Percentiles rank a stretch among this genome's conserved stretches.
Conservation (phyloP, 2,797 vertebrate species). For the Urocyon cinereoargenteus region DNA sequence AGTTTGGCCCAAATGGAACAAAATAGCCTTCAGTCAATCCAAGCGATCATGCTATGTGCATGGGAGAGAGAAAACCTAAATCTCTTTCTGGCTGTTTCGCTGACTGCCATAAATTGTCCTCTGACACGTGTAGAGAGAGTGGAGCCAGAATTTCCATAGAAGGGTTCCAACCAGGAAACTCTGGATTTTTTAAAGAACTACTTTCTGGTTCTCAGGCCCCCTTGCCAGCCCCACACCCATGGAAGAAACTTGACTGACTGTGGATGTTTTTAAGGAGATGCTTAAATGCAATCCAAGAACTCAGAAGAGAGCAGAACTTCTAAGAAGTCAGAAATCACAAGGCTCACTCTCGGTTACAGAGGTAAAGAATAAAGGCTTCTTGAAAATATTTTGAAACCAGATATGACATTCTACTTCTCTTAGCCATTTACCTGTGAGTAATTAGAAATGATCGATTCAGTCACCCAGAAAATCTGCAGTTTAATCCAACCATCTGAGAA, state of each 20-base stretch:
- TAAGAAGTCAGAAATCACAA: neutral
- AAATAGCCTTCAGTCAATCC: conserved; percentile 36
- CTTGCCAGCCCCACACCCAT: neutral
- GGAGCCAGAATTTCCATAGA: conserved; percentile 62
- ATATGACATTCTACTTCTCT: neutral
- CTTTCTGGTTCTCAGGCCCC: neutral
- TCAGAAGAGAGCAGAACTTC: neutral
- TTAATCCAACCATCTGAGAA: neutral
- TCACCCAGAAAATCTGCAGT: neutral
- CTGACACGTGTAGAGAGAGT: neutral
- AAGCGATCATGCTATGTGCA: neutral
- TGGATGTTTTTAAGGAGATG: conserved; percentile 29
- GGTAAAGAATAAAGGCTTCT: neutral
- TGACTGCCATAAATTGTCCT: conserved; percentile 55
- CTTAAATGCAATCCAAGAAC: neutral
- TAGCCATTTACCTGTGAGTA: neutral
- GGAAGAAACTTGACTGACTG: conserved; percentile 39
- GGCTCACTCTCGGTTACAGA: neutral
- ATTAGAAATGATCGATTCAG: neutral
- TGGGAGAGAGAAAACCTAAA: conserved; percentile 59
- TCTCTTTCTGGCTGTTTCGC: conserved; percentile 51
- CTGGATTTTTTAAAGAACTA: neutral
- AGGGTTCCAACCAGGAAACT: conserved; percentile 28
- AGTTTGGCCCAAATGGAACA: conserved; percentile 35
- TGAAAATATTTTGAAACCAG: conserved; percentile 18